phyloP scores from a whole-genome alignment of 2,797 vertebrate genomes.

The Phrynocephalus vlangalii region DNA sequence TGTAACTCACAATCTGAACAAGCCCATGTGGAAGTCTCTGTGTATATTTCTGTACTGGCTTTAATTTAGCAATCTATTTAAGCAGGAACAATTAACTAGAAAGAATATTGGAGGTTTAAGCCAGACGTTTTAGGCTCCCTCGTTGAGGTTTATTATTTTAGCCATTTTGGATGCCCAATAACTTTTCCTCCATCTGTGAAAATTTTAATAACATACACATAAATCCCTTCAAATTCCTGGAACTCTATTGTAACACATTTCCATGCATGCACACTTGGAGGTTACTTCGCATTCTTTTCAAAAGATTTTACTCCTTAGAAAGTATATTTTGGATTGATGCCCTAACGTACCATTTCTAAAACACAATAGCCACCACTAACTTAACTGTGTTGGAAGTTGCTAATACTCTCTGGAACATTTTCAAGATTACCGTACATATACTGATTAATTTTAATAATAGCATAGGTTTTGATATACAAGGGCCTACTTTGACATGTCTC shows the following conservation, averaged over 20 bases:
- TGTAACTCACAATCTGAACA: conserved; percentile 32
- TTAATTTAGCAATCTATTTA: conserved; percentile 14
- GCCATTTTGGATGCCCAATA: neutral
- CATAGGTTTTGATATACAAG: neutral
- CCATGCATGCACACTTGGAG: neutral
- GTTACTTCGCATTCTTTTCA: neutral
- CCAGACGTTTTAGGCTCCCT: rapidly evolving
- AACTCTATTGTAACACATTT: neutral
- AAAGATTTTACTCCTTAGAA: neutral
- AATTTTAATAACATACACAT: neutral
- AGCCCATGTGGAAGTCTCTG: conserved; percentile 34
- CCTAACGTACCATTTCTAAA: neutral
- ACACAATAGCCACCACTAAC: neutral
- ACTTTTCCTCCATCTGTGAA: neutral
- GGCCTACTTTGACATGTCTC: neutral
- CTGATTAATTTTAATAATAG: neutral
- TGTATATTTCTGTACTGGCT: neutral
- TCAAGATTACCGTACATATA: neutral
- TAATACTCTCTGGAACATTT: neutral
- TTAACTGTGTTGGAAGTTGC: neutral
- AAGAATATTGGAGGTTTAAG: neutral
- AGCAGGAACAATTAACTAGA: conserved; percentile 20
- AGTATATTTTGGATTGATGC: neutral
- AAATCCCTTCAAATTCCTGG: neutral
- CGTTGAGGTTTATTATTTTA: conserved; percentile 18